Evolutionary conservation across 2,113 vertebrate species (phyloP).

Genomic region (Pachypanchax playfairii): DNA sequence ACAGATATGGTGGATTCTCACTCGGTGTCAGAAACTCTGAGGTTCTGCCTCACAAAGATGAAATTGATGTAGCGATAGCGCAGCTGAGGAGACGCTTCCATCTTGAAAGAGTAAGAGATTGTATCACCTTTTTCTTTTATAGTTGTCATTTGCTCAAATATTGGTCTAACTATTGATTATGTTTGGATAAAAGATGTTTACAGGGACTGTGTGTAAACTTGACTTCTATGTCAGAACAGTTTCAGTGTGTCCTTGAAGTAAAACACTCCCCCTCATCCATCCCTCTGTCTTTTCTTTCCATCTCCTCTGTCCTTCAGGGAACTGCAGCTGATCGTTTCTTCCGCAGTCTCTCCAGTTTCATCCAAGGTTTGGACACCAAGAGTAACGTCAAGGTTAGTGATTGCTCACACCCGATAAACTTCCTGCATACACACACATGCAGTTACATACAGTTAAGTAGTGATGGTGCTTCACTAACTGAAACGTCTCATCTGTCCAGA

Average conservation of each 20-base stretch:
- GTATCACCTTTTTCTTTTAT: neutral
- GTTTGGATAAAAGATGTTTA: neutral
- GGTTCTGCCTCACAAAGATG: conserved; percentile 79
- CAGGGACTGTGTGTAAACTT: neutral
- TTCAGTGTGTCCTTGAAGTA: neutral
- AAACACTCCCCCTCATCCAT: neutral
- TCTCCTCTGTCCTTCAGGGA: conserved; percentile 75
- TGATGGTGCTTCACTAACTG: neutral
- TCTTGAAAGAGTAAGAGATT: conserved; percentile 82
- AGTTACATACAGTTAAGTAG: neutral
- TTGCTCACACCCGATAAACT: neutral
- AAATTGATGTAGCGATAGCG: conserved; percentile 85
- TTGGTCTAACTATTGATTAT: neutral
- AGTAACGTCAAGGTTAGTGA: conserved; percentile 93
- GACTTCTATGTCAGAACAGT: neutral
- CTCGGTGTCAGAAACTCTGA: conserved; percentile 87
- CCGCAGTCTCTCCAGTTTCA: conserved; percentile 86
- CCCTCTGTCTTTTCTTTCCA: conserved; percentile 2
- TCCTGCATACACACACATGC: neutral
- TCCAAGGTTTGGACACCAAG: conserved; percentile 91
- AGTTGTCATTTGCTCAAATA: neutral
- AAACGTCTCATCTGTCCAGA: conserved; percentile 75
- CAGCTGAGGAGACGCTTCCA: conserved; percentile 85
- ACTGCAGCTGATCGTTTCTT: conserved; percentile 91
- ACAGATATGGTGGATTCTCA: conserved; percentile 96